Evolutionary conservation across 2,113 vertebrate genomes (phyloP).

Genomic region (Oncorhynchus gorbuscha): DNA sequence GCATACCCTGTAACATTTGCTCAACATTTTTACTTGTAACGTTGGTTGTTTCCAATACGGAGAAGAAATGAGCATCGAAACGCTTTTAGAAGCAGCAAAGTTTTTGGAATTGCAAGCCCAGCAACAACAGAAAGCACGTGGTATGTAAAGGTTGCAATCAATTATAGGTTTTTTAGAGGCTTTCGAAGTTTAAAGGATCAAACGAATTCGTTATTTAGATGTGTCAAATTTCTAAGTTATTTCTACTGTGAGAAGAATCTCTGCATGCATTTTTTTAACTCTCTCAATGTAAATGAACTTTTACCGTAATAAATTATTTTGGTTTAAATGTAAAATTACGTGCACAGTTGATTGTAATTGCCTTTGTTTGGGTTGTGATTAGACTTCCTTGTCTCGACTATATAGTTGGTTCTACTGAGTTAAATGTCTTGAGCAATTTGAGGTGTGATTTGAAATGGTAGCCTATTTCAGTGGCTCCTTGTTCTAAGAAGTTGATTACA

Average conservation of each 20-base stretch:
- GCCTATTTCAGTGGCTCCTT: no score
- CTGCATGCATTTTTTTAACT: no score
- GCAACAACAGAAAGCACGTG: constrained; percentile 96
- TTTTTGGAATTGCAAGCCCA: constrained; percentile 95
- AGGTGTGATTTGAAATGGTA: no score
- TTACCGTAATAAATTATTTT: neutral
- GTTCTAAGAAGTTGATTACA: no score
- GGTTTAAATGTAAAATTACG: no score
- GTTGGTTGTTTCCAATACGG: constrained; percentile 23
- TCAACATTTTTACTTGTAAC: constrained; percentile 30
- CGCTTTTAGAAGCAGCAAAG: constrained; percentile 90
- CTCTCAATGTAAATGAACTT: neutral
- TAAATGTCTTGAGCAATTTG: neutral
- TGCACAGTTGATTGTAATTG: neutral
- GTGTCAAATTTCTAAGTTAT: neutral
- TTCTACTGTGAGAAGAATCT: no score
- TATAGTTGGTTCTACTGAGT: neutral
- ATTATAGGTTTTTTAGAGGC: constrained; percentile 1
- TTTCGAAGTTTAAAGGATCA: neutral
- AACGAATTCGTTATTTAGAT: neutral
- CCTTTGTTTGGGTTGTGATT: neutral
- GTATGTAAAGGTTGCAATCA: constrained; percentile 73
- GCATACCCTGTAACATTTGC: constrained; percentile 18
- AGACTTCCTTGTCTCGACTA: neutral
- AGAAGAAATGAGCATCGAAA: constrained; percentile 94